Base-by-base conservation (phyloP, 92 coral and sea anemone genomes). In the Parazoanthus darwini region DNA sequence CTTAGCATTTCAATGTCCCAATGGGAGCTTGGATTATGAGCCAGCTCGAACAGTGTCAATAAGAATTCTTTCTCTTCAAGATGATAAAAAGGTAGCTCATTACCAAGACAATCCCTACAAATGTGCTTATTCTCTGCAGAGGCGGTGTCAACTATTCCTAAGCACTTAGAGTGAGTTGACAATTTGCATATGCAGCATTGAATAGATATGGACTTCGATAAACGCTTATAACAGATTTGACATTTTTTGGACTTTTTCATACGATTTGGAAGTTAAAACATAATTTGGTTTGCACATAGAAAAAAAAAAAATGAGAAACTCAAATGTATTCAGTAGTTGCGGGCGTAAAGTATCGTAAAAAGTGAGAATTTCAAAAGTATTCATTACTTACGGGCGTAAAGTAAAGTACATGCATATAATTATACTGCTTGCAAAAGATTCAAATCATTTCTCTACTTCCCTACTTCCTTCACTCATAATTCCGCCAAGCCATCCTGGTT, bases 41-140 rank as follows among this genome's bases (percentile, higher is more conserved):
- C 48, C 48, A 44, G 48, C 48, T 44, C 48, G 48, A 44, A 78
- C 25, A 78, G 20, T 78, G 82, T 58, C 44, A 78, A 78, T 78
- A 5, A 26, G 50, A 78, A 54, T 29, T 78, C 66, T 46, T 78
- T 78, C 16, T 78, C 82, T 78, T 78, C 66, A 50, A 78, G 82
- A 33, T 78, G 82, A 50, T 78, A 78, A 78, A 78, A 78, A 20
- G 82, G 82, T 46, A 78, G 66, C 50, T 46, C 82, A n/a, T 78
- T 78, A 22, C 82, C 82, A 22, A 78, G 38, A 78, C 82, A 78
- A 46, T 80, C 43, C 26, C 44, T 54, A 37, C 84, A 80, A 80
- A 54, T 26, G 26, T 80, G 44, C 33, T 80, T 38, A 80, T 7
- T 25, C 25, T 80, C 84, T 79, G 82, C 33, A 3, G 79, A 18